Evolutionary conservation across 2,113 vertebrate species (phyloP).

Genomic region (Chiloscyllium plagiosum): DNA sequence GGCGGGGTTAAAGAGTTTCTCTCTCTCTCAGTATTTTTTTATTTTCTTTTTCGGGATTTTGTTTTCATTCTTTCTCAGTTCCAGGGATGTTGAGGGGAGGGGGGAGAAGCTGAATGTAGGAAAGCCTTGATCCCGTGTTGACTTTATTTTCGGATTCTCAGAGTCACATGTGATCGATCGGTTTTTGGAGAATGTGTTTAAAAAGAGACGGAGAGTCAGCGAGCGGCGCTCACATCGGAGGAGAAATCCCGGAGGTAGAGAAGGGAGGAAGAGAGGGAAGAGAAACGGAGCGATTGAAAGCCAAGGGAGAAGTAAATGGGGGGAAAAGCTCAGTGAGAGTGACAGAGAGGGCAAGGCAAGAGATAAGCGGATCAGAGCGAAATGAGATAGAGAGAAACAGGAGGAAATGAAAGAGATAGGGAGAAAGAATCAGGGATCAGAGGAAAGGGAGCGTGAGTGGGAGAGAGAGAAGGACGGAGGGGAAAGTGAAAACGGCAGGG

Average conservation of each 20-base stretch:
- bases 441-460: background rate
- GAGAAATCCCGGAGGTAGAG: constrained; percentile 30
- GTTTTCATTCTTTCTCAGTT: constrained; percentile 49
- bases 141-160: constrained; percentile 43
- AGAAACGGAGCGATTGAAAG: constrained; percentile 57
- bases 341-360: constrained; percentile 49
- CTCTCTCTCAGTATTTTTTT: constrained; percentile 46
- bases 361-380: constrained; percentile 52
- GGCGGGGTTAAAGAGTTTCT: constrained; percentile 42
- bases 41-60: constrained; percentile 51
- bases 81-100: constrained; percentile 51
- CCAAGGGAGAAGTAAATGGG: constrained; percentile 61
- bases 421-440: too few relatives aligned
- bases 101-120: constrained; percentile 41
- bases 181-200: constrained; percentile 41
- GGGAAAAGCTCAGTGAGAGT: constrained; percentile 63
- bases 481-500: background rate
- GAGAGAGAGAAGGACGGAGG: constrained; percentile 37
- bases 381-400: constrained; percentile 50
- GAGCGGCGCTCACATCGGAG: constrained; percentile 23
- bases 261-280: constrained; percentile 39
- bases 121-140: constrained; percentile 36
- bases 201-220: constrained; percentile 29
- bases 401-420: constrained; percentile 41
- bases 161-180: constrained; percentile 68